Evolutionary conservation across 2,888 invertebrate genomes (phyloP), one percentile per base, ranked within the genome.

Genomic region (Julus scandinavius): DNA sequence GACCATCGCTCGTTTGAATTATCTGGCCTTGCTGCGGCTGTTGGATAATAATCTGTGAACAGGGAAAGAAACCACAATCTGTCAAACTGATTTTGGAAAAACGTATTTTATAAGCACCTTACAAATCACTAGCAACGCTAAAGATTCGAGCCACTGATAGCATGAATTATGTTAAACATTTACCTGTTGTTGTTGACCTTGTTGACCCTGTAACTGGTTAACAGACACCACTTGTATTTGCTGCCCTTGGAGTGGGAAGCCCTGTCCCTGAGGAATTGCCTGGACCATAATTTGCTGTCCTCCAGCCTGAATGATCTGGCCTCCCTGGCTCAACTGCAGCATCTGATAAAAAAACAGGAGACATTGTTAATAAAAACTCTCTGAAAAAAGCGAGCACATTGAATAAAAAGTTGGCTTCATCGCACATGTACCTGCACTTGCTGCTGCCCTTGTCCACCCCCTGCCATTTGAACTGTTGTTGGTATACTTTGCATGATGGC

Each of bases 1-100:
- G 98, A 0, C 98, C 98, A 92, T 98, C 98, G 0, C 97, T 94
- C 0, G 97, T 96, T 92, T 98, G 98, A 58, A 98, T 95, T 83
- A 98, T 93, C 92, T 98, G 98, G 6, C 90, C 90, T 45, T 90
- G 90, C 86, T 91, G 90, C 5, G 91, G 91, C 89, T 91, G 91
- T 90, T 95, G 95, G 85, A 95, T 93, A 49, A 95, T 93, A 87
- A 95, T 94, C 91, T 94, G 94, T 72, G 80, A 58, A 20, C 6
- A 89, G 40, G 13, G 11, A 11, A 72, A 5, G 29, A 29, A n/a
- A n/a, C n/a, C n/a, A n/a, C n/a, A n/a, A n/a, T n/a, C n/a, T n/a
- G n/a, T 50, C 50, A 50, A 50, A 13, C 50, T n/a, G n/a, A n/a
- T n/a, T n/a, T n/a, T n/a, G n/a, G n/a, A n/a, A n/a, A n/a, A n/a